A percentile compares a stretch with the other conserved stretches of the same genome.
Conservation (phyloP, 2,888 invertebrate genomes). For the Chouioia cunea region DNA sequence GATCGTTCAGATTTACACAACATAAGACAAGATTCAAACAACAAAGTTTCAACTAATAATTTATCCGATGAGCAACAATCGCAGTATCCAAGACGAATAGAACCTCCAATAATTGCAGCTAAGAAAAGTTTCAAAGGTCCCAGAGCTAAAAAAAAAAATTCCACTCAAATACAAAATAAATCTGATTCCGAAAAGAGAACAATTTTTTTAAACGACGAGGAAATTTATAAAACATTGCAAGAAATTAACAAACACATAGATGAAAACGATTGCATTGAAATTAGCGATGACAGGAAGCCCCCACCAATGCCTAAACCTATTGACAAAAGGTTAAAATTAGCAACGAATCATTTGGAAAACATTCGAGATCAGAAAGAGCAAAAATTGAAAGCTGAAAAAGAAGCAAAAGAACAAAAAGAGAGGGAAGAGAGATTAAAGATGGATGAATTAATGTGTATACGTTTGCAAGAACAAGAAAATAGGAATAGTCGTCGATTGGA, state of each 20-base stretch:
- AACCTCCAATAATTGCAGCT: slow-evolving; percentile 51
- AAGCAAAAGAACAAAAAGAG: slow-evolving; percentile 38
- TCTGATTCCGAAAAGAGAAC: slow-evolving; percentile 37
- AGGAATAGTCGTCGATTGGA: slow-evolving; percentile 31
- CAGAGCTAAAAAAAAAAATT: slow-evolving; percentile 23
- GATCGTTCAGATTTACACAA: slow-evolving; percentile 15
- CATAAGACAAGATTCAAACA: slow-evolving; percentile 21
- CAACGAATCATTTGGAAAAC: slow-evolving; percentile 38
- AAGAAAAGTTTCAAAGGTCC: slow-evolving; percentile 36
- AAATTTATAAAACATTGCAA: slow-evolving; percentile 48
- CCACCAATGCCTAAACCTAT: slow-evolving; percentile 33
- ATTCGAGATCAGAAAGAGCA: slow-evolving; percentile 42
- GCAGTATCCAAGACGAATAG: slow-evolving; percentile 52
- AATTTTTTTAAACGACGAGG: slow-evolving; percentile 38
- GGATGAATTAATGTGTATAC: slow-evolving; percentile 29
- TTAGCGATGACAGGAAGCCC: slow-evolving; percentile 42
- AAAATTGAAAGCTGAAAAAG: slow-evolving; percentile 35
- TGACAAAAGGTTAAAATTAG: slow-evolving; percentile 34
- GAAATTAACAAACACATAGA: slow-evolving; percentile 41
- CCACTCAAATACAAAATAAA: slow-evolving; percentile 2
- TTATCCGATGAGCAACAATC: slow-evolving; percentile 19
- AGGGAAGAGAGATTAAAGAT: slow-evolving; percentile 42
- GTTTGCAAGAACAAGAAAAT: slow-evolving; percentile 39
- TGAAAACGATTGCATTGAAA: slow-evolving; percentile 37
- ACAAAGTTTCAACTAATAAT: slow-evolving; percentile 28